Evolutionary conservation across 1,140 invertebrate genomes (phyloP).

Genomic region (Aphis craccivora): DNA sequence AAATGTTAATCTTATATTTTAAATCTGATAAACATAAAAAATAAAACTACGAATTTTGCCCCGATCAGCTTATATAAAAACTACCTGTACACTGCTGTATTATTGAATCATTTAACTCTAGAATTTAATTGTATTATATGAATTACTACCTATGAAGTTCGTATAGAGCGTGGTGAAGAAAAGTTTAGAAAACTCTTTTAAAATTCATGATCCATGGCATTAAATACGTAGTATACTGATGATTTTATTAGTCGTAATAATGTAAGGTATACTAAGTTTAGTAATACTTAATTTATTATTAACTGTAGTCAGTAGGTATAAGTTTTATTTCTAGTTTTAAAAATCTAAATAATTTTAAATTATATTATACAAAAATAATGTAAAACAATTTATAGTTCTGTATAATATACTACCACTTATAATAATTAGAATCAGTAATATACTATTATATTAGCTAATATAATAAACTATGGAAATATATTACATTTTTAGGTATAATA

Average conservation of each 20-base stretch:
- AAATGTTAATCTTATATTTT: not conserved
- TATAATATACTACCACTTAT: not conserved
- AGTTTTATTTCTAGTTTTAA: not conserved
- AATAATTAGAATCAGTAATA: not conserved
- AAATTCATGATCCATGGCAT: not conserved
- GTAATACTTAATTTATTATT: not conserved
- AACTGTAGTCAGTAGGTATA: not conserved
- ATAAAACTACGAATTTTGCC: not conserved
- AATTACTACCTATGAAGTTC: not conserved
- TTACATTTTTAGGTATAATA: too few relatives aligned
- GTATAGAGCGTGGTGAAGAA: not conserved
- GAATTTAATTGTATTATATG: not conserved
- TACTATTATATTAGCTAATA: too few relatives aligned
- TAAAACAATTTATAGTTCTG: not conserved
- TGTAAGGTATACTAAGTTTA: not conserved
- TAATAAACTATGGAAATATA: too few relatives aligned
- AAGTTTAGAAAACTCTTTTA: not conserved
- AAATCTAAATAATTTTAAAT: not conserved
- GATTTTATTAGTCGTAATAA: not conserved
- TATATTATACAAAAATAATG: not conserved
- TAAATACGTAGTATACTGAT: not conserved
- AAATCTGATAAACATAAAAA: not conserved
- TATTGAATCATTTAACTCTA: not conserved
- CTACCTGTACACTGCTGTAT: not conserved
- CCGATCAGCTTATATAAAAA: not conserved